Evolutionary conservation across 2,797 vertebrate genomes (phyloP).

Genomic region (Cuculus canorus): DNA sequence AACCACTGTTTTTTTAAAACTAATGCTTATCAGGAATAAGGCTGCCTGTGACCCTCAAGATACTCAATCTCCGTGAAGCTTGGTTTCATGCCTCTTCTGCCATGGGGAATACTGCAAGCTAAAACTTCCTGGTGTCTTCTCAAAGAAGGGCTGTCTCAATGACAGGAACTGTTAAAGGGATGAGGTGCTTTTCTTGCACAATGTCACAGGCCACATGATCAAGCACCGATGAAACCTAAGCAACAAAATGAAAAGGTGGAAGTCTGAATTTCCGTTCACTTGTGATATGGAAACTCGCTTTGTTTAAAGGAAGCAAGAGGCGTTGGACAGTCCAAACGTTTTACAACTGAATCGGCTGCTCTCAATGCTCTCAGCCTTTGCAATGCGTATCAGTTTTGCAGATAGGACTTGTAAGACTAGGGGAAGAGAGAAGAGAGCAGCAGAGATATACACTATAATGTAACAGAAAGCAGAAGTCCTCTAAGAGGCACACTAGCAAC

Average conservation of each 20-base stretch:
- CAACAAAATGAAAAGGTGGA: constrained; percentile 8
- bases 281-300: not conserved
- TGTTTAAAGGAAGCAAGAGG: constrained; percentile 10
- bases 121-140: not conserved
- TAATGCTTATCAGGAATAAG: not conserved
- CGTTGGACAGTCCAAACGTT: not conserved
- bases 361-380: not conserved
- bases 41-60: not conserved
- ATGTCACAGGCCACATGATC: not conserved
- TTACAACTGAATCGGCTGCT: not conserved
- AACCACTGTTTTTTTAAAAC: not conserved
- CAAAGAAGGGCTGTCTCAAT: not conserved
- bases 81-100: not conserved
- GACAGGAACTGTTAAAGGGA: not conserved
- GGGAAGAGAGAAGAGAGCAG: not conserved
- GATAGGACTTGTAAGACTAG: not conserved
- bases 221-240: constrained; percentile 7
- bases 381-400: not conserved
- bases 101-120: not conserved
- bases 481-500: not conserved
- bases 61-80: not conserved
- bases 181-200: not conserved
- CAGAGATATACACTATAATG: not conserved
- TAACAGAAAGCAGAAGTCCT: not conserved
- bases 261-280: not conserved